These are phyloP conservation scores for Porites rus DNA, from an alignment of 92 coral and sea anemone genomes.

Conservation along the genomic window DNA sequence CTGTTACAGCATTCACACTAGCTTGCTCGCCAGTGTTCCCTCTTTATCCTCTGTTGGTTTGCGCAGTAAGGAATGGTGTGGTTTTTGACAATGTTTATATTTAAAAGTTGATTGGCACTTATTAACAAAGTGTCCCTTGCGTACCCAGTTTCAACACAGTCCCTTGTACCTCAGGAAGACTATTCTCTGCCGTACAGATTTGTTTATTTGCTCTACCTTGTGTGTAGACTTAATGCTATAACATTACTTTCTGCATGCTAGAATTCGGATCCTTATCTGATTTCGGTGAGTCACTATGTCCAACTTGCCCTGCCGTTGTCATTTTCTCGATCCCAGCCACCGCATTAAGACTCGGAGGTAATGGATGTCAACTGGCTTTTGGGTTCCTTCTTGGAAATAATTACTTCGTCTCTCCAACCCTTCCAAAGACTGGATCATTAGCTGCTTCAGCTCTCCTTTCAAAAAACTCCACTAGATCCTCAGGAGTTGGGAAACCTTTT, in stretches of 20 bases:
- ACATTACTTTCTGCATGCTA: conserved; percentile 32
- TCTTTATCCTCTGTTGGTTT: conserved; percentile 44
- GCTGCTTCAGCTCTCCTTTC: no score
- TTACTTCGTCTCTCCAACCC: no score
- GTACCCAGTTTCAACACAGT: conserved; percentile 50
- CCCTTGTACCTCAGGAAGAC: conserved; percentile 7
- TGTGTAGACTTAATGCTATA: conserved; percentile 26
- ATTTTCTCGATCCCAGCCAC: neutral
- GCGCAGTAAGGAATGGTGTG: conserved; percentile 69
- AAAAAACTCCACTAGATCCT: no score
- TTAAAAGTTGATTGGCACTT: conserved; percentile 54
- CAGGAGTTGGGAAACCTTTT: no score
- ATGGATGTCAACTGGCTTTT: no score
- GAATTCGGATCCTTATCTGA: conserved; percentile 3
- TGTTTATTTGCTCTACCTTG: conserved; percentile 35
- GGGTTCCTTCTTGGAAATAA: no score
- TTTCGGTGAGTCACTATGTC: neutral
- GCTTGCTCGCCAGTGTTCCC: neutral
- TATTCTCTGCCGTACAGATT: conserved; percentile 35
- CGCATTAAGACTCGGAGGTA: no score
- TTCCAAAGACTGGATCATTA: no score
- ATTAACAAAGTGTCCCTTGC: conserved; percentile 49
- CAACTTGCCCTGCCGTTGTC: no score
- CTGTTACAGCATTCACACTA: conserved; percentile 10
- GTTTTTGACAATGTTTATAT: conserved; percentile 51